Conservation (phyloP, 2,888 invertebrate species). For the Oligia fasciuncula region DNA sequence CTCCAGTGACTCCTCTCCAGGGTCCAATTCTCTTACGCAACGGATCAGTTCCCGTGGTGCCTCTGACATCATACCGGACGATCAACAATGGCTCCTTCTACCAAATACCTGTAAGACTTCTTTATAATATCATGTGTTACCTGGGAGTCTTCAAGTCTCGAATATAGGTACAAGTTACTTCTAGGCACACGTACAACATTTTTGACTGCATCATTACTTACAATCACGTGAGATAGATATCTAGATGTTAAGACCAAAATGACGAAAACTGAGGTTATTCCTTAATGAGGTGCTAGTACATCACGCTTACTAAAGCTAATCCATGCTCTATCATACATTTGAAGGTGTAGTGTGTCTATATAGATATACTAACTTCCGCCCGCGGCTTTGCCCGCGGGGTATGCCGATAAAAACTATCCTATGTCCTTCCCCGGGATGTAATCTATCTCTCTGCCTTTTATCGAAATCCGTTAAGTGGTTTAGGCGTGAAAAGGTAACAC, state of each 20-base stretch:
- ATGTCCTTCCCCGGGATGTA: too few species aligned
- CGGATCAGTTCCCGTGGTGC: constrained; percentile 96
- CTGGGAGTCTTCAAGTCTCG: background rate
- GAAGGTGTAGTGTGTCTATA: background rate
- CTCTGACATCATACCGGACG: constrained; percentile 95
- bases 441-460: too few species aligned
- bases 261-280: background rate
- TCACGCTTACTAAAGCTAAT: background rate
- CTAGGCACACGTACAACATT: background rate
- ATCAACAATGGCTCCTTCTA: constrained; percentile 96
- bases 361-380: too few species aligned
- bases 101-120: constrained; percentile 95
- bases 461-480: too few species aligned
- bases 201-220: background rate
- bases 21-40: constrained; percentile 96
- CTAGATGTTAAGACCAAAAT: background rate
- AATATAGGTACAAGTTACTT: background rate
- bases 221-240: background rate
- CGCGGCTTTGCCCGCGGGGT: too few species aligned
- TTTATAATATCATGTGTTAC: background rate
- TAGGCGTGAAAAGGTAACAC: too few species aligned
- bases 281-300: background rate
- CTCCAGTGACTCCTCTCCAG: constrained; percentile 95
- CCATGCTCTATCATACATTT: background rate
- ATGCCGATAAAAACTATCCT: too few species aligned